Evolutionary conservation across 2,797 vertebrate genomes (phyloP).

Genomic region (Picus viridis): DNA sequence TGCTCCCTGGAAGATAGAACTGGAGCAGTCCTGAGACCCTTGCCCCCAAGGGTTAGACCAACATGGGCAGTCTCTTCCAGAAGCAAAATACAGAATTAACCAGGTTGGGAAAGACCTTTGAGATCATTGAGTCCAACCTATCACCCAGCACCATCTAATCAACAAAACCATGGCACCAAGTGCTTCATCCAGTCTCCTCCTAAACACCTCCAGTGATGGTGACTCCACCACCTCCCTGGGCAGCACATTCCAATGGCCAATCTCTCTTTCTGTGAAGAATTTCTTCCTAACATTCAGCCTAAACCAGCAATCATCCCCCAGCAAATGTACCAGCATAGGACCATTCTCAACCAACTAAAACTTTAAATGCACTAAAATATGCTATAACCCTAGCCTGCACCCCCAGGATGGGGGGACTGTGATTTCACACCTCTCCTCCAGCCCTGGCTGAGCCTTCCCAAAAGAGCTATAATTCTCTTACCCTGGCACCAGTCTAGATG

Average conservation of each 20-base stretch:
- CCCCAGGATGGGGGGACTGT: background rate
- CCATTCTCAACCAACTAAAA: background rate
- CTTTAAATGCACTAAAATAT: background rate
- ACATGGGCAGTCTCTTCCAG: background rate
- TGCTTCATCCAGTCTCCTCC: too few relatives aligned
- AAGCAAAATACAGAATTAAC: too few relatives aligned
- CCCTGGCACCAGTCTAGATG: background rate
- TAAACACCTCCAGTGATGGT: too few relatives aligned
- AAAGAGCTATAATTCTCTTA: background rate
- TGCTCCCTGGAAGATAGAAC: background rate
- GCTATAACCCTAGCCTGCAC: background rate
- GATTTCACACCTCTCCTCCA: background rate
- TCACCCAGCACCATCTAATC: too few relatives aligned
- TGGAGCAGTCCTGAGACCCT: accelerated
- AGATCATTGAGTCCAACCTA: too few relatives aligned
- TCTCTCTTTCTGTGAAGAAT: too few relatives aligned
- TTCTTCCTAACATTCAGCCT: too few relatives aligned
- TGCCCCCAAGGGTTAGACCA: background rate
- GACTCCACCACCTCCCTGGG: too few relatives aligned
- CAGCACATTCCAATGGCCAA: too few relatives aligned
- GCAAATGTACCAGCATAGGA: background rate
- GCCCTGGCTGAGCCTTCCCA: background rate
- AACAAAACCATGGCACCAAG: too few relatives aligned
- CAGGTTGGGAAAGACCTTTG: too few relatives aligned
- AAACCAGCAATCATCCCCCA: background rate